A percentile compares a stretch with the other conserved stretches of the same genome.
Evolutionary conservation across 2,888 invertebrate species (phyloP).

Genomic region (Micoletzkya japonica): DNA sequence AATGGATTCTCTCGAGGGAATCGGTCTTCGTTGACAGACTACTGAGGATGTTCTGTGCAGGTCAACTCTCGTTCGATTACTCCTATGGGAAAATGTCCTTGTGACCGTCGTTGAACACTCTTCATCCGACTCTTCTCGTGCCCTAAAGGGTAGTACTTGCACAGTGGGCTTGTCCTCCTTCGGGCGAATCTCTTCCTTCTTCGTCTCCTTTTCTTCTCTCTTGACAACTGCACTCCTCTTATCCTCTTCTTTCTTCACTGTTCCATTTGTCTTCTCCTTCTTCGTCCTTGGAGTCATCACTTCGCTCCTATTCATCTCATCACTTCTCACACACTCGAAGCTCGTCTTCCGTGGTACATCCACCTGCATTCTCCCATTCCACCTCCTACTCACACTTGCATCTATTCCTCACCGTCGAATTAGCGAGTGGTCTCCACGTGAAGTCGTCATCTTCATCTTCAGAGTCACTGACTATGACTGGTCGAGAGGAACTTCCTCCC

Average conservation of each 20-base stretch:
- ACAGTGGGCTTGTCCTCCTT: conserved; percentile 34
- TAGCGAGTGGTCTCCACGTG: neutral
- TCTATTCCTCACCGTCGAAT: conserved; percentile 4
- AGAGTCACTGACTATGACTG: conserved; percentile 6
- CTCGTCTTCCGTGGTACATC: conserved; percentile 25
- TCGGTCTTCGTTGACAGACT: conserved; percentile 10
- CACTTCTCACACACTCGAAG: conserved; percentile 10
- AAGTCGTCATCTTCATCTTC: conserved; percentile 14
- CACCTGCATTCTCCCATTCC: neutral
- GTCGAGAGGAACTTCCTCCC: conserved; percentile 12
- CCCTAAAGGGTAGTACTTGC: conserved; percentile 31
- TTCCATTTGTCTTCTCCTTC: conserved; percentile 7
- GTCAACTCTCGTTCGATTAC: neutral
- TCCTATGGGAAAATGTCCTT: neutral
- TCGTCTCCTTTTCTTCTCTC: conserved; percentile 14
- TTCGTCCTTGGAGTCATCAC: too few relatives aligned
- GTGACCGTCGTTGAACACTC: neutral
- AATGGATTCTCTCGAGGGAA: neutral
- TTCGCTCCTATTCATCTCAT: neutral
- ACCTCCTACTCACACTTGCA: neutral
- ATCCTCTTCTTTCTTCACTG: neutral
- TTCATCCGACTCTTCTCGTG: neutral
- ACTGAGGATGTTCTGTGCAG: conserved; percentile 21
- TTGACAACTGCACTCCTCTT: neutral
- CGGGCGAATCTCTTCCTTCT: too few relatives aligned